Percentiles rank a stretch among this genome's conserved stretches.
These are phyloP conservation scores for Phalloptychus januarius DNA, from an alignment of 2,797 vertebrate genomes.

Conservation along the genomic window DNA sequence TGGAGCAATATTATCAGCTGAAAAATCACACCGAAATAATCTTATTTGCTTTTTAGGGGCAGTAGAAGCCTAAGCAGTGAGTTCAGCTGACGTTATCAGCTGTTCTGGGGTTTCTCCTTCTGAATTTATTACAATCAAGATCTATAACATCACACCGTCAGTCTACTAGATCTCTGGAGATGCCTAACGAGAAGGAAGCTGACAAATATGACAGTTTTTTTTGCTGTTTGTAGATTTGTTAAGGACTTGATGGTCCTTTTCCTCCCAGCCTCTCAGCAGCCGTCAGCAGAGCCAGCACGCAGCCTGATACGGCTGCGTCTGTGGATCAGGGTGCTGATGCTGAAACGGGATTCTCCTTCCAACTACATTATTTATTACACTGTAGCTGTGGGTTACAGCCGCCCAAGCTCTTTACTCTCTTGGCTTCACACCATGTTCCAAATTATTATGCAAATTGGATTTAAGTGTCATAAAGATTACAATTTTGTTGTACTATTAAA, in stretches of 20 bases:
- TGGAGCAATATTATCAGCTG: not conserved
- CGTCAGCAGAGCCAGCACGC: not conserved
- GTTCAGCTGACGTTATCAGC: not conserved
- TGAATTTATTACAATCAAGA: not conserved
- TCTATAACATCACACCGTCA: no score
- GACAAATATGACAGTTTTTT: not conserved
- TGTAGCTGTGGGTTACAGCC: not conserved
- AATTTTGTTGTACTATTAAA: no score
- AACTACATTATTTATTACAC: slow-evolving; percentile 1
- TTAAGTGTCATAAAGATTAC: no score
- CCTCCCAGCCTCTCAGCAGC: not conserved
- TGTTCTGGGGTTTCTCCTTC: not conserved
- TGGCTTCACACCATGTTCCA: no score
- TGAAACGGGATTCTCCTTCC: not conserved
- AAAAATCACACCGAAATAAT: not conserved
- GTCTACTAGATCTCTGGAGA: no score
- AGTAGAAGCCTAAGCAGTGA: not conserved
- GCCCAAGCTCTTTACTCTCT: not conserved
- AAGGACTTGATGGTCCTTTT: not conserved
- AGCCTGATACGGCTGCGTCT: not conserved
- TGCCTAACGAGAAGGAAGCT: not conserved
- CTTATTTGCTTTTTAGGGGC: not conserved
- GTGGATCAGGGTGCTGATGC: not conserved
- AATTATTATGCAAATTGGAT: no score
- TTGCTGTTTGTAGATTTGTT: not conserved